A percentile compares a stretch with the other conserved stretches of the same genome.
Evolutionary conservation across 2,113 vertebrate genomes (phyloP).

Genomic region (Notothenia rossii): DNA sequence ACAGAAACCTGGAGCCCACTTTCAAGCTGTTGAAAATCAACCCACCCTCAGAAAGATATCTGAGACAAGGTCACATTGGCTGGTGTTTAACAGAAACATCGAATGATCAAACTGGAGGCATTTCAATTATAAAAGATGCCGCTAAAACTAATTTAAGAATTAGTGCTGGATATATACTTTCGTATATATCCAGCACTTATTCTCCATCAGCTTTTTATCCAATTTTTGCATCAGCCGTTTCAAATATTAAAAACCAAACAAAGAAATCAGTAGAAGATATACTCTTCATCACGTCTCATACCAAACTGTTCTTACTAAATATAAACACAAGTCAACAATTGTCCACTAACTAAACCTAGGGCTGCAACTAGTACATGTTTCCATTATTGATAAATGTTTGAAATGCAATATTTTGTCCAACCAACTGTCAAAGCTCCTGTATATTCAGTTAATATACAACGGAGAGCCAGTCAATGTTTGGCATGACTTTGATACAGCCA

Average conservation of each 20-base stretch:
- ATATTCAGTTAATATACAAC: not conserved
- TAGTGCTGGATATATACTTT: too few relatives aligned
- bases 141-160: too few relatives aligned
- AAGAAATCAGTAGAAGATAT: not conserved
- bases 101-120: too few relatives aligned
- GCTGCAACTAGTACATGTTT: not conserved
- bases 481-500: conserved; percentile 92
- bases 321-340: too few relatives aligned
- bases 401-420: not conserved
- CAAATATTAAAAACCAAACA: not conserved
- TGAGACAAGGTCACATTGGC: not conserved
- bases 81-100: too few relatives aligned
- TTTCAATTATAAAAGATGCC: too few relatives aligned
- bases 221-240: not conserved
- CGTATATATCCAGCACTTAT: too few relatives aligned
- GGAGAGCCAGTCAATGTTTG: not conserved
- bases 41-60: not conserved
- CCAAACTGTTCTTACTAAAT: not conserved
- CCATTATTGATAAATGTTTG: not conserved
- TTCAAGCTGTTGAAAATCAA: too few relatives aligned
- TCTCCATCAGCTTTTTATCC: too few relatives aligned
- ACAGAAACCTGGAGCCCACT: not conserved
- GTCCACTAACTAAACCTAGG: not conserved
- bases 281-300: not conserved
- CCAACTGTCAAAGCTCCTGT: not conserved